A percentile compares a stretch with the other conserved stretches of the same genome.
Evolutionary conservation across 2,888 invertebrate species (phyloP).

Genomic region (Pandemis heparana): DNA sequence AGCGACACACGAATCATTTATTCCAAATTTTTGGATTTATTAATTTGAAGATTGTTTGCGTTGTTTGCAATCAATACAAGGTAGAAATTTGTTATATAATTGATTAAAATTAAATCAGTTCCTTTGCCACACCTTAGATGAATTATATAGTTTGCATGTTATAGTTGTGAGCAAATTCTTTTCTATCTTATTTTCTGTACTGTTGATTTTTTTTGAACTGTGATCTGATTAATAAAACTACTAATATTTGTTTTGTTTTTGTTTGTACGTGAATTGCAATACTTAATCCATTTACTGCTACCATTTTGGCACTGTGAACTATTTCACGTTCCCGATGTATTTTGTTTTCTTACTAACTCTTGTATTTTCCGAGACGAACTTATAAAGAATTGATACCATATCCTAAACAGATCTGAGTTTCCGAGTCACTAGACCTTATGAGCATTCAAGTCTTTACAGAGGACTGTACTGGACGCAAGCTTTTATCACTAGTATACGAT

Average conservation of each 20-base stretch:
- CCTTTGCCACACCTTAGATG: constrained; percentile 86
- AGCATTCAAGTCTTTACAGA: constrained; percentile 44
- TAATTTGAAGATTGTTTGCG: constrained; percentile 74
- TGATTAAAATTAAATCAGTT: constrained; percentile 79
- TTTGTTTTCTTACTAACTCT: constrained; percentile 62
- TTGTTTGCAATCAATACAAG: constrained; percentile 71
- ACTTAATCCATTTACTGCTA: constrained; percentile 68
- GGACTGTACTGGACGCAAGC: constrained; percentile 71
- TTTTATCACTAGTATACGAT: constrained; percentile 52
- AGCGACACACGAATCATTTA: constrained; percentile 79
- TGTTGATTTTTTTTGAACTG: constrained; percentile 61
- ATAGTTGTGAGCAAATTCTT: constrained; percentile 69
- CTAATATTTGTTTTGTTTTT: constrained; percentile 56
- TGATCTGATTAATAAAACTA: constrained; percentile 57
- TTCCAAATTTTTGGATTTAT: constrained; percentile 67
- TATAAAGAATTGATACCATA: constrained; percentile 67
- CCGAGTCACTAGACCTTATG: constrained; percentile 37
- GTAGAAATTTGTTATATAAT: constrained; percentile 72
- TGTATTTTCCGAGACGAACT: constrained; percentile 68
- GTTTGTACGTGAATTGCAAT: constrained; percentile 54
- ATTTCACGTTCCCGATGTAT: constrained; percentile 64
- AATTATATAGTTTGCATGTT: constrained; percentile 76
- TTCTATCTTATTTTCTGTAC: constrained; percentile 61
- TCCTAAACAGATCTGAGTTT: constrained; percentile 51
- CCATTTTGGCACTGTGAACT: constrained; percentile 71